Evolutionary conservation across 2,888 invertebrate species (phyloP), one percentile per base, ranked within the genome.

Genomic region (Thelaira solivaga): DNA sequence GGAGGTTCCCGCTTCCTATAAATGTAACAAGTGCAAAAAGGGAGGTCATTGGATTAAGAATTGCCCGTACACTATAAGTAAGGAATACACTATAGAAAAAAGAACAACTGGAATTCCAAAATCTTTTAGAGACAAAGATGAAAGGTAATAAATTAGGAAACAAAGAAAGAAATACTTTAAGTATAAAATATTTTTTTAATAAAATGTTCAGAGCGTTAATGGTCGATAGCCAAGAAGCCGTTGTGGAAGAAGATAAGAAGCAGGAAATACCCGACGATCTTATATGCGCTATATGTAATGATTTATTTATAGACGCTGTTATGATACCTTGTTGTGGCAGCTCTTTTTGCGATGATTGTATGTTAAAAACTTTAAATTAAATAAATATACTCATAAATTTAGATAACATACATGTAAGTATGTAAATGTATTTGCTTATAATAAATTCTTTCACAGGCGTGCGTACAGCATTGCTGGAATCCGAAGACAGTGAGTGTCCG

Each of bases 301-400:
- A 97, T 88, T 90, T 99, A 41, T 92, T 98, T 79, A 93, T 94
- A 0, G 99, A 99, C 89, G 99, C 99, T 36, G 98, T 99, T 26
- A 95, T 99, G 93, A 97, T 98, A 87, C 97, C 97, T 0, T 99
- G 99, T 88, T 99, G 99, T 89, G 99, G 98, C 3, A 96, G 96
- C 89, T 97, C 97, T 8, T 99, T 97, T 90, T 99, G 99, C 89
- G 98, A 99, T 89, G 98, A 99, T 89, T 99, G 99, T 95, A 91
- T 92, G 93, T 90, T 71, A 61, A 45, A 1, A n/a, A 0, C 4
- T 31, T 31, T 11, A 18, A 36, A 36, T 13, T 18, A 8, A n/a
- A 13, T 39, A 39, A 0, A 41, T 11, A 29, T 49, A 26, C 10
- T n/a, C n/a, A n/a, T n/a, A n/a, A n/a, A n/a, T n/a, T n/a, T n/a